Evolutionary conservation across 1,140 invertebrate species (phyloP).

Genomic region (Plectrocnemia conspersa): DNA sequence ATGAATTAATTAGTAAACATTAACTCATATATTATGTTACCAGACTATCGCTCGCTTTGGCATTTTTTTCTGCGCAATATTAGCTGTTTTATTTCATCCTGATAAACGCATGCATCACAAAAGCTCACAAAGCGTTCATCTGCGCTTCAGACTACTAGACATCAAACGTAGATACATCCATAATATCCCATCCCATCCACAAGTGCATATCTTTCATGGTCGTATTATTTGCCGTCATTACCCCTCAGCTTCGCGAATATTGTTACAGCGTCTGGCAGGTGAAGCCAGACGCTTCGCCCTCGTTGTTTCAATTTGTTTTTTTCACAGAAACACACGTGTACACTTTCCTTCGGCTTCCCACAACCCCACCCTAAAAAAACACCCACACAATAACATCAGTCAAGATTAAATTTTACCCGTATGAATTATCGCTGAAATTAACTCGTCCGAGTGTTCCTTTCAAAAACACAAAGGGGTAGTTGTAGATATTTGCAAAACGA

Average conservation of each 20-base stretch:
- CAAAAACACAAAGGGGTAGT: not conserved
- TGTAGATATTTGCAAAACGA: not conserved
- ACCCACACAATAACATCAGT: not conserved
- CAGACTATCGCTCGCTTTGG: not conserved
- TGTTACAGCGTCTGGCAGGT: slow-evolving; percentile 4
- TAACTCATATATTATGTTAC: no score
- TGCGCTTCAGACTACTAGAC: no score
- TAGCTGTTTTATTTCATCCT: not conserved
- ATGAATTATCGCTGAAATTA: not conserved
- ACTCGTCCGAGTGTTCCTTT: not conserved
- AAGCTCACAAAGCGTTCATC: not conserved
- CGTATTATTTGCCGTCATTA: slow-evolving; percentile 16
- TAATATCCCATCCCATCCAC: no score
- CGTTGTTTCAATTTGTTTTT: slow-evolving; percentile 8
- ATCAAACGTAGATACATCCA: no score
- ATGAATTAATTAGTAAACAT: no score
- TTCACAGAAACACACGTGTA: not conserved
- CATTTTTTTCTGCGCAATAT: not conserved
- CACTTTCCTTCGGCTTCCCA: not conserved
- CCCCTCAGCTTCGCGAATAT: not conserved
- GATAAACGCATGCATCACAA: not conserved
- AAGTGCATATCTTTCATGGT: not conserved
- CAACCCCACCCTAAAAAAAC: not conserved
- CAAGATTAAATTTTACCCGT: not conserved
- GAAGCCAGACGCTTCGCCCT: not conserved